phyloP scores from a whole-genome alignment of 2,113 vertebrate genomes.

The Sylvietta virens region DNA sequence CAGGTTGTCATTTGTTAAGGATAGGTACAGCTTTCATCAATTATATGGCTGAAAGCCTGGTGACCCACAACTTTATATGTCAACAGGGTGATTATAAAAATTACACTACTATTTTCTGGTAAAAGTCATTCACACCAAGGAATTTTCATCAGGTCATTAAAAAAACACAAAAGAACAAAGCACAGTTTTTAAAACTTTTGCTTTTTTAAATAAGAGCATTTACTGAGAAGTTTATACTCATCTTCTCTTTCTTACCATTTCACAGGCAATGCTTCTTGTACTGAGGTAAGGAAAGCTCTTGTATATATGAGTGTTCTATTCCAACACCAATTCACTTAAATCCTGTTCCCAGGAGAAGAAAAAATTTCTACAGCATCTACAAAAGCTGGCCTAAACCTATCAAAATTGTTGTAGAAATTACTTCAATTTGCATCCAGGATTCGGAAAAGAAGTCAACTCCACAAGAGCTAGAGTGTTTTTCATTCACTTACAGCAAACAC shows the following conservation, averaged over 20 bases:
- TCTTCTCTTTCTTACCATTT: background rate
- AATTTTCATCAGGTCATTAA: background rate
- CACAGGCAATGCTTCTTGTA: background rate
- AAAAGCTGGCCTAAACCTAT: background rate
- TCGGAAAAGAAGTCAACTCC: background rate
- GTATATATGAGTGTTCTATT: background rate
- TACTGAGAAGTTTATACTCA: background rate
- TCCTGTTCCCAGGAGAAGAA: background rate
- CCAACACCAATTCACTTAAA: background rate
- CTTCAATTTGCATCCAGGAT: background rate
- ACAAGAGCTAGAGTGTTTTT: background rate
- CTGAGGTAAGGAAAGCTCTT: background rate
- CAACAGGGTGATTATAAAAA: background rate
- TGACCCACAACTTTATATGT: accelerated
- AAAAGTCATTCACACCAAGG: background rate
- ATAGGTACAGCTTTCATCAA: background rate
- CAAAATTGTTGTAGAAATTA: background rate
- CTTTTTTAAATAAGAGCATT: background rate
- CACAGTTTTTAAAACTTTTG: background rate
- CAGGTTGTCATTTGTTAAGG: background rate
- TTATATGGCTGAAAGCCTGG: background rate
- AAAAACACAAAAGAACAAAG: background rate
- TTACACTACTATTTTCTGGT: background rate
- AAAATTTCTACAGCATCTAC: background rate
- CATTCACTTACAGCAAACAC: background rate